These are phyloP conservation scores for Siderastrea radians DNA, from an alignment of 92 coral and sea anemone species.

Conservation along the genomic window DNA sequence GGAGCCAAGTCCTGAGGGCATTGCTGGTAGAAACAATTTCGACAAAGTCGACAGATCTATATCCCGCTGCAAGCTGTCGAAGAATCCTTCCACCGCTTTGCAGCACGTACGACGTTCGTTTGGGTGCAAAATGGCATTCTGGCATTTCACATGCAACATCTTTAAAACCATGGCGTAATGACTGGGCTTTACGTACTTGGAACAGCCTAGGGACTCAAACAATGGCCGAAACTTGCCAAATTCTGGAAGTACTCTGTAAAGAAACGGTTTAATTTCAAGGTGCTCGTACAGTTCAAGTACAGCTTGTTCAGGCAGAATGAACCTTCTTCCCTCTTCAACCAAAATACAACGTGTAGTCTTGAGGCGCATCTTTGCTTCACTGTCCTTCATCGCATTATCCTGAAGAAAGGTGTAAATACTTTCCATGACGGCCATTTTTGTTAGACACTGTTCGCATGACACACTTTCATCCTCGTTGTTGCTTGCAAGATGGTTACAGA, in stretches of 20 bases:
- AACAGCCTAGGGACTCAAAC: slow-evolving; percentile 70
- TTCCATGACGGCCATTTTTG: slow-evolving; percentile 49
- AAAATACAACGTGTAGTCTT: slow-evolving; percentile 46
- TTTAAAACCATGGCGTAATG: slow-evolving; percentile 77
- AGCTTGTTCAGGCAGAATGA: slow-evolving; percentile 68
- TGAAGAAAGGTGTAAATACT: slow-evolving; percentile 67
- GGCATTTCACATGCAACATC: slow-evolving; percentile 33
- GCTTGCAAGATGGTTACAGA: slow-evolving; percentile 46
- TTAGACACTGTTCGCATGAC: background rate
- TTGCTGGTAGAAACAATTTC: slow-evolving; percentile 68
- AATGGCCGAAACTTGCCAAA: slow-evolving; percentile 53
- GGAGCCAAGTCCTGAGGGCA: background rate
- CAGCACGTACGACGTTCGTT: slow-evolving; percentile 54
- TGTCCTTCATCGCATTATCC: background rate
- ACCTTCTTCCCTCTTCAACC: slow-evolving; percentile 64
- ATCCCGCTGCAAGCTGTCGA: slow-evolving; percentile 26
- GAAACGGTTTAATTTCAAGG: slow-evolving; percentile 73
- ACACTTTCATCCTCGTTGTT: background rate
- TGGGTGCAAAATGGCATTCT: slow-evolving; percentile 48
- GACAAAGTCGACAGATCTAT: background rate
- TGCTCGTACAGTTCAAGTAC: slow-evolving; percentile 51
- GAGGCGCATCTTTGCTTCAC: background rate
- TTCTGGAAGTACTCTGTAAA: slow-evolving; percentile 70
- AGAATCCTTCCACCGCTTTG: slow-evolving; percentile 70
- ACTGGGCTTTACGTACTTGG: slow-evolving; percentile 43